Evolutionary conservation across 2,888 invertebrate genomes (phyloP).

Genomic region (Acheta domesticus): DNA sequence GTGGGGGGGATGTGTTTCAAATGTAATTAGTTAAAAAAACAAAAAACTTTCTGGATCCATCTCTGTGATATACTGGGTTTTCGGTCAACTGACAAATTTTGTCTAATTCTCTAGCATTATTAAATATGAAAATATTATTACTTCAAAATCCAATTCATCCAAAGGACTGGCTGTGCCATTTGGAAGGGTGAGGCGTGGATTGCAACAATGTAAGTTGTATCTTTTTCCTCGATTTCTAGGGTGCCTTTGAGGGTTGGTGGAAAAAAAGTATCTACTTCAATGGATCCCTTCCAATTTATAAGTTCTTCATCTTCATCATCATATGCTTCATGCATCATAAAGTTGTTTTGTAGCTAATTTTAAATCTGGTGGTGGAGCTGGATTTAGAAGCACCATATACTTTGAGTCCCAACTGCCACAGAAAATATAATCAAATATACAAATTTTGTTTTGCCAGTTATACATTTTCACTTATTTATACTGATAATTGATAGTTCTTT

Average conservation of each 20-base stretch:
- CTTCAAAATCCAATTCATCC: slow-evolving; percentile 50
- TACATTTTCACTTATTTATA: too few species aligned
- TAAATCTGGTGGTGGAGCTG: slow-evolving; percentile 24
- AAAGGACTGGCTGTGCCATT: slow-evolving; percentile 55
- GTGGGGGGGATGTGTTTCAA: too few species aligned
- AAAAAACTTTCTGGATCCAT: too few species aligned
- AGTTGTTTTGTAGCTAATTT: slow-evolving; percentile 33
- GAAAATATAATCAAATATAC: neutral
- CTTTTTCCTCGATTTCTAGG: slow-evolving; percentile 55
- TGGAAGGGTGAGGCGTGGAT: slow-evolving; percentile 54
- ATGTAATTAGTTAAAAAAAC: too few species aligned
- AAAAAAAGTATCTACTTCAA: slow-evolving; percentile 56
- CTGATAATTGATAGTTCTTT: too few species aligned
- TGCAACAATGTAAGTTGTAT: slow-evolving; percentile 49
- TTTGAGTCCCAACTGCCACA: slow-evolving; percentile 47
- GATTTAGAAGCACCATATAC: slow-evolving; percentile 40
- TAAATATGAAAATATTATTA: neutral
- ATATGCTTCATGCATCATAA: slow-evolving; percentile 44
- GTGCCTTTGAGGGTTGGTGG: slow-evolving; percentile 58
- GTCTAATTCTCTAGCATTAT: too few species aligned
- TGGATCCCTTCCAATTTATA: slow-evolving; percentile 54
- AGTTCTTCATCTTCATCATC: slow-evolving; percentile 49
- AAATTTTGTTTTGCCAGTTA: too few species aligned
- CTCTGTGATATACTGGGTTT: too few species aligned
- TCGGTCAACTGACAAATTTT: too few species aligned